Evolutionary conservation across 2,888 invertebrate species (phyloP).

Genomic region (Carterocephalus palaemon): DNA sequence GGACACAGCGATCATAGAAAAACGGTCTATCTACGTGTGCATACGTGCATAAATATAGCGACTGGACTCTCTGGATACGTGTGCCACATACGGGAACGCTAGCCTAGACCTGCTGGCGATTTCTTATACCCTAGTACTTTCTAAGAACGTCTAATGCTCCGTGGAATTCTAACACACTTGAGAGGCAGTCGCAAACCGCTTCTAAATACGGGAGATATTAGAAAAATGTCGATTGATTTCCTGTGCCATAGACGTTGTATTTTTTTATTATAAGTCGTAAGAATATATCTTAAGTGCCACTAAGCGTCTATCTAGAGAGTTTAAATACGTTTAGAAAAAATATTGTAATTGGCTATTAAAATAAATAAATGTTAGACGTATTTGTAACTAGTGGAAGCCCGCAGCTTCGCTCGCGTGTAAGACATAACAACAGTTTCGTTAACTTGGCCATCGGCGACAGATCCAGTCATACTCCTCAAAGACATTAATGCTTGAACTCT

Average conservation of each 20-base stretch:
- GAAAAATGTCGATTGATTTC: conserved; percentile 20
- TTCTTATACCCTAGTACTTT: conserved; percentile 70
- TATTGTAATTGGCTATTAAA: too few species aligned
- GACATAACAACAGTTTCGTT: too few species aligned
- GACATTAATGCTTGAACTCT: too few species aligned
- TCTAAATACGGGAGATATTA: conserved; percentile 21
- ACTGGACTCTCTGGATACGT: conserved; percentile 50
- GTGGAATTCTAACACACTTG: conserved; percentile 54
- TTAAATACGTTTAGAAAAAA: too few species aligned
- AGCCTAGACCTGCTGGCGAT: conserved; percentile 52
- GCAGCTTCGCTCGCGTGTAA: too few species aligned
- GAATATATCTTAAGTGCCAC: too few species aligned
- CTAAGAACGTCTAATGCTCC: conserved; percentile 78
- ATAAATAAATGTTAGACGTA: too few species aligned
- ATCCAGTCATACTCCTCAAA: too few species aligned
- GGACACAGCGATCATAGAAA: conserved; percentile 63
- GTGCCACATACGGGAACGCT: conserved; percentile 55
- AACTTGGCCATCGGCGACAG: too few species aligned
- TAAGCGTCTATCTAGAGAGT: too few species aligned
- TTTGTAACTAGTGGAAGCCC: too few species aligned
- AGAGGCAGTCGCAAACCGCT: conserved; percentile 25
- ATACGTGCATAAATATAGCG: conserved; percentile 45
- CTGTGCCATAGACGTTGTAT: conserved; percentile 6
- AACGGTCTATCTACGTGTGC: conserved; percentile 44
- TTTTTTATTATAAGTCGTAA: neutral